Evolutionary conservation across 1,140 invertebrate species (phyloP), one percentile per base, ranked within the genome.

Genomic region (Oryctes rhinoceros): DNA sequence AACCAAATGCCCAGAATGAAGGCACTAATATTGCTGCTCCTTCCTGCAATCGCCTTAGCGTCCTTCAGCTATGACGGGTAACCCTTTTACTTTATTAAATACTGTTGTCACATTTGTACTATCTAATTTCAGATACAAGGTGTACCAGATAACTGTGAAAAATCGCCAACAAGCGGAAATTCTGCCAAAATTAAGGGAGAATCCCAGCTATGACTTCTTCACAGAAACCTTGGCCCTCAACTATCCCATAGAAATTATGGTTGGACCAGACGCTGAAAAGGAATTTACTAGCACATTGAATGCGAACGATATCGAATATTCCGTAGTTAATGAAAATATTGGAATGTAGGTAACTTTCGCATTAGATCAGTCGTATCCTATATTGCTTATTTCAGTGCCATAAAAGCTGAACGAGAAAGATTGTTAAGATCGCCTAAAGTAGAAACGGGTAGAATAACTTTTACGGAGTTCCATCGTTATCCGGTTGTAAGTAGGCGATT

Each of bases 401-500:
- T 82, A 5, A 13, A 76, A 44, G 78, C 77, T 53, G 79, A 82
- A 80, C 65, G 76, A 77, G 5, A 30, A 67, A 48, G 78, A 15
- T 49, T 62, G 30, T 15, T 44, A 9, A 59, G 20, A 76, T 49
- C 35, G 11, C 79, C 24, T n/a, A 76, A 67, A 80, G 15, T 44
- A 47, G 0, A 24, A 35, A 48, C 24, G 9, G 79, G 79, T 18
- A 80, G 30, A 62, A 81, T 81, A 20, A 80, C n/a, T 35, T 81
- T 81, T 48, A 53, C 30, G n/a, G 67, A 80, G 44, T 83, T 80
- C 62, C 62, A 78, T 13, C 24, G 81, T 13, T 78, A 78, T 20
- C 15, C 20, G 47, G 81, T 77, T 24, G 81, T 82, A 79, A 75
- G 92, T 0, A 93, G 94, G 84, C 88, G 93, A 84, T 87, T 94